These are phyloP conservation scores for Rhopilema esculentum DNA, from an alignment of 30 jellyfish, hydroid and myxozoan species.

Conservation along the genomic window DNA sequence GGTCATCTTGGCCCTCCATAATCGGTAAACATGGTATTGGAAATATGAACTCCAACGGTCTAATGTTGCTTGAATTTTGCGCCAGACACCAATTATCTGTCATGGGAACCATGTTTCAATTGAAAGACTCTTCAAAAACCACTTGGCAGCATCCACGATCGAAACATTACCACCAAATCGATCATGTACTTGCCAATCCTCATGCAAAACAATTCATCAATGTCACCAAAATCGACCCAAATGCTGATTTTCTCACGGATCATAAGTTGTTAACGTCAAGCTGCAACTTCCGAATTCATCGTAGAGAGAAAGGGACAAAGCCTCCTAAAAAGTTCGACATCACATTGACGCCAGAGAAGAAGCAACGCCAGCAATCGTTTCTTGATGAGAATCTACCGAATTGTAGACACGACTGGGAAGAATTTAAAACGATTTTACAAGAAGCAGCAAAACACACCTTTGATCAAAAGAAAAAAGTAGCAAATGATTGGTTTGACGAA, in stretches of 20 bases:
- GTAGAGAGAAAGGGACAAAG: slow-evolving; percentile 24
- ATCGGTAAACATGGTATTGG: slow-evolving; percentile 74
- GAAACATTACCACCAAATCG: slow-evolving; percentile 45
- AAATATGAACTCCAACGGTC: slow-evolving; percentile 54
- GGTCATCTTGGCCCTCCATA: slow-evolving; percentile 55
- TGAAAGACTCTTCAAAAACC: slow-evolving; percentile 5
- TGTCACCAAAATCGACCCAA: slow-evolving; percentile 38
- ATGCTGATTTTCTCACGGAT: slow-evolving; percentile 49
- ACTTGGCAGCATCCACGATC: slow-evolving; percentile 67
- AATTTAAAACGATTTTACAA: slow-evolving; percentile 13
- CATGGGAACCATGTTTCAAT: slow-evolving; percentile 57
- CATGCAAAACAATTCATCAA: slow-evolving; percentile 47
- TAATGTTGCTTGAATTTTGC: slow-evolving; percentile 43
- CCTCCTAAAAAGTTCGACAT: slow-evolving; percentile 34
- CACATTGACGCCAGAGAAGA: slow-evolving; percentile 22
- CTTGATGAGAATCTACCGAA: slow-evolving; percentile 37
- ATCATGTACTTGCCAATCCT: slow-evolving; percentile 44
- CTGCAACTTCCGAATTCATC: slow-evolving; percentile 28
- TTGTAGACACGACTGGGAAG: slow-evolving; percentile 48
- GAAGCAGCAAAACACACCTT: slow-evolving; percentile 31
- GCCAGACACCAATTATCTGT: slow-evolving; percentile 22
- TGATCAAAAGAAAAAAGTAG: slow-evolving; percentile 7
- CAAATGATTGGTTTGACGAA: slow-evolving; percentile 59
- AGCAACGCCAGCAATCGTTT: slow-evolving; percentile 11
- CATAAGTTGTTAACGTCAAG: slow-evolving; percentile 36